Evolutionary conservation across 2,113 vertebrate species (phyloP), one percentile per base, ranked within the genome.

Genomic region (Danionella cerebrum): DNA sequence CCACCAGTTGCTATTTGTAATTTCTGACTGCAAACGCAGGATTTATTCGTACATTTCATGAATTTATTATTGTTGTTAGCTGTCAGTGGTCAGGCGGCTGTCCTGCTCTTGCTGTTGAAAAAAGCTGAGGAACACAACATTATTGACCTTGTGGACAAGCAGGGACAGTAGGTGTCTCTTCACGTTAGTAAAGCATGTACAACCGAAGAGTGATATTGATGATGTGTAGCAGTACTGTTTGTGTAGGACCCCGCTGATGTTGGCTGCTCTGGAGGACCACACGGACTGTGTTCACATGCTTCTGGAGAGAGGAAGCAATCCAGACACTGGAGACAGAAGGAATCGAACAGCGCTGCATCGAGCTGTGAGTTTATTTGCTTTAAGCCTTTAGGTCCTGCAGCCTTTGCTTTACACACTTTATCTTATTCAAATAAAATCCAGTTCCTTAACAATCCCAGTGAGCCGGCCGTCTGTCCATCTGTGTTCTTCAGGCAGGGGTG

Each of bases 221-320:
- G 48, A 42, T 53, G 41, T n/a, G n/a, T n/a, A n/a, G n/a, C n/a
- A n/a, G n/a, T n/a, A n/a, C n/a, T n/a, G 51, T 53, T 35, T 57
- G 0, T 1, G 3, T 69, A 97, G 95, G 78, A 97, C 94, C 59
- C 91, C 94, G 0, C 84, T 98, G 79, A 97, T 96, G 94, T 80
- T 97, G 84, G 93, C 94, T 0, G 89, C 93, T 80, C 85, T 94
- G 81, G 92, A 93, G 4, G 79, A 88, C 74, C 93, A 98, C 18
- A 89, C 90, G 0, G 94, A 97, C 84, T 98, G 94, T 44, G 89
- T 95, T 58, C 92, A 95, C 59, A 93, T 98, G 75, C 87, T 98
- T 76, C 82, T 98, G 83, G 94, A 98, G 83, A 95, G 94, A 82
- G 93, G 92, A 67, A 92, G 92, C 45, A 91, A 88, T 1, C 85